Conservation (phyloP, 2,888 invertebrate genomes). For the Dione vanillae region DNA sequence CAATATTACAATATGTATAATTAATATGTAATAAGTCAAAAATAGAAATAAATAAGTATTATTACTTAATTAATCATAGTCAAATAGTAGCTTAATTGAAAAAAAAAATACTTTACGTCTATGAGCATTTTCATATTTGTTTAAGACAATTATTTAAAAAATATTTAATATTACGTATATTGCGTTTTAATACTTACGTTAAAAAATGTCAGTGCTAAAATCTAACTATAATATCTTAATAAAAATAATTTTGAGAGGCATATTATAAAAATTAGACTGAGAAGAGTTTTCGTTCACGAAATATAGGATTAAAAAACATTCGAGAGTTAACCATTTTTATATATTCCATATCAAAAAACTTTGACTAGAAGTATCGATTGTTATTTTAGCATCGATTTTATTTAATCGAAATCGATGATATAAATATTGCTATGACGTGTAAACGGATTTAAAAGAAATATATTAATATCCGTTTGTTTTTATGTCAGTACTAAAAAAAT, state of each 20-base stretch:
- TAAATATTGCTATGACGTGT: neutral
- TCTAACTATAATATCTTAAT: too few species aligned
- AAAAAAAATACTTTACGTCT: neutral
- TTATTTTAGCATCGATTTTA: conserved; percentile 11
- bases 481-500: neutral
- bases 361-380: neutral
- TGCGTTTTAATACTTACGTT: too few species aligned
- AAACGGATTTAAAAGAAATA: neutral
- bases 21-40: too few species aligned
- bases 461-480: neutral
- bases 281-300: neutral
- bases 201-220: neutral
- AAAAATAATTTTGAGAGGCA: too few species aligned
- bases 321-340: conserved; percentile 7
- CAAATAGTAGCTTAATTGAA: too few species aligned
- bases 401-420: neutral
- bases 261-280: too few species aligned
- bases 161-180: too few species aligned
- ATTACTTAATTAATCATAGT: too few species aligned
- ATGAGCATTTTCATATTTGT: too few species aligned
- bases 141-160: too few species aligned
- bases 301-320: neutral
- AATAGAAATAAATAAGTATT: too few species aligned
- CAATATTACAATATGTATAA: too few species aligned
- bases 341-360: conserved; percentile 8